Evolutionary conservation across 2,113 vertebrate species (phyloP).

Genomic region (Odocoileus virginianus): DNA sequence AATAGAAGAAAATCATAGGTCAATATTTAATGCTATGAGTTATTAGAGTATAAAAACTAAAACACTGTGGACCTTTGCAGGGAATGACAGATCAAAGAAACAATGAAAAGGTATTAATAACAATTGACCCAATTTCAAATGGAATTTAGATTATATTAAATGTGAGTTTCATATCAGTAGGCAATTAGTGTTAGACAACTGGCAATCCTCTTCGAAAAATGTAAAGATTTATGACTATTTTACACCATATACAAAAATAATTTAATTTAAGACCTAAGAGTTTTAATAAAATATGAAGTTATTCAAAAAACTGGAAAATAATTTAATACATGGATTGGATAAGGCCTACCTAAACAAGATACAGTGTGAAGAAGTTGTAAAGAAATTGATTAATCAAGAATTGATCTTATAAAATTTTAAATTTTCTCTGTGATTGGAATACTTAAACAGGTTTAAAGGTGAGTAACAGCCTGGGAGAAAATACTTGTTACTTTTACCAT

Average conservation of each 20-base stretch:
- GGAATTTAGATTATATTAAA: conserved; percentile 5
- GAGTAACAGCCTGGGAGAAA: background rate
- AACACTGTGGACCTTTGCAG: background rate
- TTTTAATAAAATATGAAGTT: background rate
- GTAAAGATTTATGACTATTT: background rate
- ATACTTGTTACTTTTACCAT: background rate
- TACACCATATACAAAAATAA: background rate
- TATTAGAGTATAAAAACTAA: background rate
- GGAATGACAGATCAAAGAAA: background rate
- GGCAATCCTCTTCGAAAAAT: background rate
- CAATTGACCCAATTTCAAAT: background rate
- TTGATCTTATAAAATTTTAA: background rate
- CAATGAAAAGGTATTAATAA: background rate
- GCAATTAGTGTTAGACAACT: background rate
- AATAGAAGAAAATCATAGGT: conserved; percentile 4
- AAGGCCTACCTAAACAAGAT: background rate
- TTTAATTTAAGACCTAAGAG: background rate
- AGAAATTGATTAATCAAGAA: background rate
- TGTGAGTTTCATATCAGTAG: background rate
- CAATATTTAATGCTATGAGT: background rate
- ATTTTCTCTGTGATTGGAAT: background rate
- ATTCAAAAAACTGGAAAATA: background rate
- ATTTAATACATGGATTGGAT: background rate
- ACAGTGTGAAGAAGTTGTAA: background rate
- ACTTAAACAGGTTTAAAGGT: background rate